These are phyloP conservation scores for Drosophila subquinaria DNA, from an alignment of 2,888 invertebrate species.

Conservation along the genomic window DNA sequence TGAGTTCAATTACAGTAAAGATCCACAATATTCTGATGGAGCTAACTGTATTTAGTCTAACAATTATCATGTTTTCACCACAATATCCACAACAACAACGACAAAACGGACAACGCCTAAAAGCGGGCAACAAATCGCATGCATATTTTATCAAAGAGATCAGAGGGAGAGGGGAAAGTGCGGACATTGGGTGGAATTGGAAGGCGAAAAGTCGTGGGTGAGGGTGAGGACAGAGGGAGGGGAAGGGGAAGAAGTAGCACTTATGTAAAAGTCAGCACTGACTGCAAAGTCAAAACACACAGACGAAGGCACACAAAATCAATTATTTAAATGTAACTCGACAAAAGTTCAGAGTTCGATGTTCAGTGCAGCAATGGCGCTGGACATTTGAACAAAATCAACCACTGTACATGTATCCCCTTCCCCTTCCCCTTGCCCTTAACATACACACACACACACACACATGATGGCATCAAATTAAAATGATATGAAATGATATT, in stretches of 20 bases:
- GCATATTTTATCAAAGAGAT: constrained; percentile 37
- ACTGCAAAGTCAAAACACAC: constrained; percentile 23
- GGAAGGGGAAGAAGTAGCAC: constrained; percentile 5
- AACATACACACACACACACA: neutral
- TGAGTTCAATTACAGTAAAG: neutral
- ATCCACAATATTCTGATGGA: neutral
- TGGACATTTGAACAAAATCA: constrained; percentile 10
- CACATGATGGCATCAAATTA: constrained; percentile 59
- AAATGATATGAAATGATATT: constrained; percentile 64
- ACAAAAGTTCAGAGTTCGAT: constrained; percentile 60
- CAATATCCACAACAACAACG: constrained; percentile 12
- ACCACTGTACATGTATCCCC: neutral
- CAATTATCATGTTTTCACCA: constrained; percentile 18
- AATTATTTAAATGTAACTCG: constrained; percentile 71
- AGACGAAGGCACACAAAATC: constrained; percentile 55
- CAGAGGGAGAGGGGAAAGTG: too few relatives aligned
- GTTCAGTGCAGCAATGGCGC: constrained; percentile 36
- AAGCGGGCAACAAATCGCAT: constrained; percentile 45
- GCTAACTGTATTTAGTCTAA: constrained; percentile 9
- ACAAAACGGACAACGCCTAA: constrained; percentile 45
- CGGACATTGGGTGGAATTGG: neutral
- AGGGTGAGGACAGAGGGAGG: neutral
- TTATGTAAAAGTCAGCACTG: constrained; percentile 24
- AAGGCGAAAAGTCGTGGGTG: neutral
- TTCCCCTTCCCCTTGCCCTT: neutral